phyloP scores from a whole-genome alignment of 2,888 invertebrate genomes.

The Agrochola circellaris region DNA sequence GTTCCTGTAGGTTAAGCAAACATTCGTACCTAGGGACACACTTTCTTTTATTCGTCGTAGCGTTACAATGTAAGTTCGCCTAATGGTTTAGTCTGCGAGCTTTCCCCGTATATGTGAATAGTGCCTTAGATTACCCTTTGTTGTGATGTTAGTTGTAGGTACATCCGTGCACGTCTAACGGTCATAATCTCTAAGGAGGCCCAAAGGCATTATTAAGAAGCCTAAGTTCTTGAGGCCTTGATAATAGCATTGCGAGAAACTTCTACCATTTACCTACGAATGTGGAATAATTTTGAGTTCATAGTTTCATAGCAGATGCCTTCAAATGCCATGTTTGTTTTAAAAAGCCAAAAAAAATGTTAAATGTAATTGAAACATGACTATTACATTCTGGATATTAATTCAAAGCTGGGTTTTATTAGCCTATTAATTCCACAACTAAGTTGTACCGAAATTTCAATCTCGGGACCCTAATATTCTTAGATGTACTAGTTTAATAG shows the following conservation, averaged over 20 bases:
- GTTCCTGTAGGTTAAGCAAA: conserved; percentile 40
- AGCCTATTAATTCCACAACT: conserved; percentile 43
- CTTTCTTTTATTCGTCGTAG: conserved; percentile 51
- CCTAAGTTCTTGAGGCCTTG: conserved; percentile 72
- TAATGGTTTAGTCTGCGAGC: conserved; percentile 47
- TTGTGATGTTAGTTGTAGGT: conserved; percentile 68
- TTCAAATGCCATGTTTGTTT: conserved; percentile 9
- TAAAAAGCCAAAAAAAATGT: conserved; percentile 13
- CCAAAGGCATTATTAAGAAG: conserved; percentile 76
- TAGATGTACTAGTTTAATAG: conserved; percentile 34
- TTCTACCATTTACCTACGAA: conserved; percentile 74
- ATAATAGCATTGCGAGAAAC: conserved; percentile 73
- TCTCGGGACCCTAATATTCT: conserved; percentile 36
- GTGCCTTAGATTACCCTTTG: conserved; percentile 69
- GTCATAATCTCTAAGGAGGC: conserved; percentile 74
- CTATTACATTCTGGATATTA: conserved; percentile 23
- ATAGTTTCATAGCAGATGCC: conserved; percentile 55
- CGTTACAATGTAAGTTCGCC: conserved; percentile 48
- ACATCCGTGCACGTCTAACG: conserved; percentile 72
- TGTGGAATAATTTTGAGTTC: conserved; percentile 71
- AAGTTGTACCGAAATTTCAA: conserved; percentile 45
- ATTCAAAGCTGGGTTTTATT: conserved; percentile 38
- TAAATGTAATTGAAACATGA: conserved; percentile 7
- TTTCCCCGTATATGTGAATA: conserved; percentile 47
- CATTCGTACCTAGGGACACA: conserved; percentile 45